Evolutionary conservation across 1,140 invertebrate species (phyloP).

Genomic region (Stegodyphus mimosarum): DNA sequence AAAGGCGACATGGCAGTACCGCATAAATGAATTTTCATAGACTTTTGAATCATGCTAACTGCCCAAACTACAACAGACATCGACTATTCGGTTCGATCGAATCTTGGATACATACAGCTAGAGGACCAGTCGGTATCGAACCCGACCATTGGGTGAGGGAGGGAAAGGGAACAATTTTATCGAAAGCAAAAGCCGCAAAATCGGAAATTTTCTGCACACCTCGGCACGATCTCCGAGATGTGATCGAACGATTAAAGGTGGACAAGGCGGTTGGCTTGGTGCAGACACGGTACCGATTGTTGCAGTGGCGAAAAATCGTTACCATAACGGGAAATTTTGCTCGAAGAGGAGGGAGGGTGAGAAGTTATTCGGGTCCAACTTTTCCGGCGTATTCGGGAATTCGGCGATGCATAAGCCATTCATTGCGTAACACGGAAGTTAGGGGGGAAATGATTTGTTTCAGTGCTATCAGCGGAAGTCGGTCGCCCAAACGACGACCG

Average conservation of each 20-base stretch:
- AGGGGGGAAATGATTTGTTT: slow-evolving; percentile 57
- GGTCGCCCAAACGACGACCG: slow-evolving; percentile 30
- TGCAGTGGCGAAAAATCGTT: slow-evolving; percentile 46
- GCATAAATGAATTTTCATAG: neutral
- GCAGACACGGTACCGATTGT: neutral
- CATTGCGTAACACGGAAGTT: slow-evolving; percentile 39
- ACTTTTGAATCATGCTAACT: neutral
- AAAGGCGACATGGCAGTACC: too few relatives aligned
- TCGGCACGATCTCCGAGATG: slow-evolving; percentile 22
- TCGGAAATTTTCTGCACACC: slow-evolving; percentile 56
- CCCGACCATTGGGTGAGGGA: neutral
- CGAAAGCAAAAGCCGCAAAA: slow-evolving; percentile 60
- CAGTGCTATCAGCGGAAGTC: slow-evolving; percentile 48
- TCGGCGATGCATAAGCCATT: slow-evolving; percentile 45
- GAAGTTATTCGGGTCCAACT: slow-evolving; percentile 40
- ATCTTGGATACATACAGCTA: neutral
- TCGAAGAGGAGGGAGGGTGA: neutral
- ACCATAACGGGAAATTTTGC: slow-evolving; percentile 14
- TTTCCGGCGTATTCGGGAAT: slow-evolving; percentile 53
- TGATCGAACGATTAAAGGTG: slow-evolving; percentile 53
- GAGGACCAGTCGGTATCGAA: neutral
- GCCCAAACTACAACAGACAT: neutral
- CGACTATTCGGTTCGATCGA: neutral
- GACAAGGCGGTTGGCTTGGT: slow-evolving; percentile 11
- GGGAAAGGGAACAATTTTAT: slow-evolving; percentile 6